A percentile compares a stretch with the other conserved stretches of the same genome.
Evolutionary conservation across 2,113 vertebrate species (phyloP).

Genomic region (Athene cunicularia): DNA sequence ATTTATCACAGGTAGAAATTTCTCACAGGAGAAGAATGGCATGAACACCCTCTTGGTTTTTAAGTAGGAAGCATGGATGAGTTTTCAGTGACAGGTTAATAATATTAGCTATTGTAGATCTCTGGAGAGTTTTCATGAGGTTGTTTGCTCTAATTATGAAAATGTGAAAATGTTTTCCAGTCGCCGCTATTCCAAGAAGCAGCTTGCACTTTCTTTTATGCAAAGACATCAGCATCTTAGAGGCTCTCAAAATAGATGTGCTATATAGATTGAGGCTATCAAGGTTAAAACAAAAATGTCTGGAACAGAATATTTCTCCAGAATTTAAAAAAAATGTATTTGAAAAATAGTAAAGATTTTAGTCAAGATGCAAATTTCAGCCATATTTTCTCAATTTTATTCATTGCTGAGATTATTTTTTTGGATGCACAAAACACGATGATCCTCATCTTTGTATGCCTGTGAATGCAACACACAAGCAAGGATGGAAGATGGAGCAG

Average conservation of each 20-base stretch:
- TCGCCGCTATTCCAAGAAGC: not conserved
- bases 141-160: not conserved
- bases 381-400: not conserved
- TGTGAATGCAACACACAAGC: not conserved
- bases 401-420: not conserved
- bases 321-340: not conserved
- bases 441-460: not conserved
- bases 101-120: not conserved
- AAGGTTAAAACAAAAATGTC: not conserved
- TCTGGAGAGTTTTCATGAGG: not conserved
- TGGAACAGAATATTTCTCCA: not conserved
- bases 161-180: not conserved
- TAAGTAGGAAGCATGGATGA: not conserved
- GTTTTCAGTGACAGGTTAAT: not conserved
- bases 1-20: not conserved
- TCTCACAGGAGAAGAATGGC: not conserved
- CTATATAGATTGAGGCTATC: not conserved
- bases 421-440: not conserved
- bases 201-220: not conserved
- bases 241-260: not conserved
- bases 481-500: not conserved
- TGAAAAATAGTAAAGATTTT: not conserved
- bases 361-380: not conserved
- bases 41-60: not conserved
- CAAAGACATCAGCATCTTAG: not conserved